These are phyloP conservation scores for Pseudomyrmex dendroicus DNA, from an alignment of 1,140 invertebrate genomes.

Conservation along the genomic window DNA sequence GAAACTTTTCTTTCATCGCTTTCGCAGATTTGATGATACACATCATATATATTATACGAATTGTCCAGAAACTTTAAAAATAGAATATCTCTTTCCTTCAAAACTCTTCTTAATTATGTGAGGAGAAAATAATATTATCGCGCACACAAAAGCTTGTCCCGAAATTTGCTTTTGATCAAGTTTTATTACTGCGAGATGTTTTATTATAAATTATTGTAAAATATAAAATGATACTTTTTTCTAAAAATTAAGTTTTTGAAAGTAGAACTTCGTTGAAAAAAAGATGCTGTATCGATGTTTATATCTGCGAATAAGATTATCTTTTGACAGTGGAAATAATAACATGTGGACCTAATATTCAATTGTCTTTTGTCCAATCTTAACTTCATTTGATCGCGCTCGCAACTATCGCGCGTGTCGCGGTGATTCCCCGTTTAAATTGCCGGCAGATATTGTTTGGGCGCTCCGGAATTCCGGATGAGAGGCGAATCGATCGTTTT, in stretches of 20 bases:
- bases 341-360: neutral
- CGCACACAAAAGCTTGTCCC: too few relatives aligned
- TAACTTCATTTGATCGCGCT: slow-evolving; percentile 22
- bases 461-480: slow-evolving; percentile 40
- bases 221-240: too few relatives aligned
- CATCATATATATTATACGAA: neutral
- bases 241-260: too few relatives aligned
- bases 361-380: slow-evolving; percentile 5
- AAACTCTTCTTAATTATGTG: too few relatives aligned
- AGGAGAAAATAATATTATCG: too few relatives aligned
- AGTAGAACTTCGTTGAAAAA: neutral
- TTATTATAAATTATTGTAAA: too few relatives aligned
- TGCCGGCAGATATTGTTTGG: slow-evolving; percentile 22
- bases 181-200: too few relatives aligned
- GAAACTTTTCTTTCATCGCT: neutral
- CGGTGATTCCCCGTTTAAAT: slow-evolving; percentile 30
- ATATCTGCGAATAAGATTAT: neutral
- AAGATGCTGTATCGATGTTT: neutral
- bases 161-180: too few relatives aligned
- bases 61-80: neutral
- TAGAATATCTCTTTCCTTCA: neutral
- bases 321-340: neutral
- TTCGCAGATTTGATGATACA: slow-evolving; percentile 4
- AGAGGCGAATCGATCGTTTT: slow-evolving; percentile 26
- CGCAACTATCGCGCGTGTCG: neutral